Percentiles rank a stretch among this genome's conserved stretches.
phyloP scores from a whole-genome alignment of 2,113 vertebrate species.

The Sisor rabdophorus region DNA sequence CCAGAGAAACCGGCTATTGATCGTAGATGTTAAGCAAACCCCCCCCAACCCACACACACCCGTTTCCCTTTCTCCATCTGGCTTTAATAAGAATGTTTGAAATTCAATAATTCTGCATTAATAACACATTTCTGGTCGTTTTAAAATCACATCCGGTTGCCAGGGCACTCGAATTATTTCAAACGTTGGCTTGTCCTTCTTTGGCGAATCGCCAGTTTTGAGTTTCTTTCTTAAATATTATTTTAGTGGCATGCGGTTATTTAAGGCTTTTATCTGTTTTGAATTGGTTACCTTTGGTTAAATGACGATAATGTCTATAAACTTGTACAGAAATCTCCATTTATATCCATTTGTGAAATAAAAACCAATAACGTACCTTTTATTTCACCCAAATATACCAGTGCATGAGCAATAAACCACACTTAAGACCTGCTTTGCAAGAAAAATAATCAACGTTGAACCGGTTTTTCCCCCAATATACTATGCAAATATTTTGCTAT shows the following conservation, averaged over 20 bases:
- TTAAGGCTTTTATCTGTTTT: neutral
- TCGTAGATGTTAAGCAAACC: constrained; percentile 16
- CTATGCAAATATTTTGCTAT: too few species aligned
- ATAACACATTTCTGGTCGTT: neutral
- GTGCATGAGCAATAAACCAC: too few species aligned
- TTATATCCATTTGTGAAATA: neutral
- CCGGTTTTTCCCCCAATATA: too few species aligned
- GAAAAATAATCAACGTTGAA: too few species aligned
- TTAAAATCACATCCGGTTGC: neutral
- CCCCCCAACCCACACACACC: too few species aligned
- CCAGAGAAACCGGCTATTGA: constrained; percentile 6
- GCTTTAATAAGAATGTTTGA: neutral
- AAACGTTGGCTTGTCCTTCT: neutral
- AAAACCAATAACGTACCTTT: too few species aligned
- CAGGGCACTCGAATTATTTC: too few species aligned
- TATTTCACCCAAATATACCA: too few species aligned
- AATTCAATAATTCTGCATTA: neutral
- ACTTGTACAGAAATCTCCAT: neutral
- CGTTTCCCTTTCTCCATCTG: too few species aligned
- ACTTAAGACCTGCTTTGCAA: too few species aligned
- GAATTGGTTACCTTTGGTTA: neutral
- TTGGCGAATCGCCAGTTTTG: neutral
- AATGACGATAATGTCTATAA: neutral
- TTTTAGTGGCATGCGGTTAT: neutral
- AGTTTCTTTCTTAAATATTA: neutral